Conservation (phyloP, 2,797 vertebrate species). For the Lates japonicus region DNA sequence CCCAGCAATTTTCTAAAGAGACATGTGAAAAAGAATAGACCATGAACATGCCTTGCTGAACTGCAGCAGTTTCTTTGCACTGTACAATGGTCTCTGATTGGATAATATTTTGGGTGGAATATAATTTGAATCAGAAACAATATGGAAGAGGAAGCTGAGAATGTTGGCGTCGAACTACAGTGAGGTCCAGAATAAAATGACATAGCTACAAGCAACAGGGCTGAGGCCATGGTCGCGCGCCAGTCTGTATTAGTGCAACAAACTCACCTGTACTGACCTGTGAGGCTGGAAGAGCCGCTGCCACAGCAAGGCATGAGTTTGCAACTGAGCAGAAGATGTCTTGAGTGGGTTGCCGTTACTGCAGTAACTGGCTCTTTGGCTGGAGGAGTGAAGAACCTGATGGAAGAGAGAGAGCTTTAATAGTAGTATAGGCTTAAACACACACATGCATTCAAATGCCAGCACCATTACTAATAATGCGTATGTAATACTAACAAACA, state of each 20-base stretch:
- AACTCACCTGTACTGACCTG: conserved; percentile 95
- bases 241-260: not conserved
- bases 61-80: too few species aligned
- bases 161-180: too few species aligned
- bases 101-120: too few species aligned
- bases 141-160: too few species aligned
- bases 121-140: too few species aligned
- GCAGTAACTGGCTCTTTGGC: conserved; percentile 87
- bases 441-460: conserved; percentile 3
- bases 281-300: conserved; percentile 96
- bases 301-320: conserved; percentile 98
- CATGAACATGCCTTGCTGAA: too few species aligned
- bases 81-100: too few species aligned
- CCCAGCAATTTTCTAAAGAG: too few species aligned
- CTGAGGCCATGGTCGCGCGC: not conserved
- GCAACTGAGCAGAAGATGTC: conserved; percentile 88
- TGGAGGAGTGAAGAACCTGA: conserved; percentile 91
- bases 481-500: not conserved
- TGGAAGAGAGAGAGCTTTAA: not conserved
- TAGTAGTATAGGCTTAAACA: not conserved
- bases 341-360: conserved; percentile 86
- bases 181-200: not conserved
- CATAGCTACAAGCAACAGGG: not conserved
- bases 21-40: too few species aligned
- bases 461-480: not conserved